Evolutionary conservation across 2,888 invertebrate genomes (phyloP), one percentile per base, ranked within the genome.

Genomic region (Entomobrya proxima): DNA sequence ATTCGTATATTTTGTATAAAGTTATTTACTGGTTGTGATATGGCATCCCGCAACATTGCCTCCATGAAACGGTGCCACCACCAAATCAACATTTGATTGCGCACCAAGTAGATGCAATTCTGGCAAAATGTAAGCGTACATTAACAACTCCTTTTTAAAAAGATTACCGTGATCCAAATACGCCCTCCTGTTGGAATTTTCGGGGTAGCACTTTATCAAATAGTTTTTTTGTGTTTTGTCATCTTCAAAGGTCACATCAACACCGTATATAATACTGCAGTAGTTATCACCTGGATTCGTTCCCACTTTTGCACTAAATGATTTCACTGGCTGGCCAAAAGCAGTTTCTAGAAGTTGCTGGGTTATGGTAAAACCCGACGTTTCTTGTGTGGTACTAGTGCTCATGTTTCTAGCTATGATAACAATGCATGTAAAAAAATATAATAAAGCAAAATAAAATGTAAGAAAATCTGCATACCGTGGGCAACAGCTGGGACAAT

Each of bases 221-320:
- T 84, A 84, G 13, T 76, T 52, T 4, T 55, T 40, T 30, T 64
- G 24, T 13, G 40, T 37, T 9, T 7, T 2, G 1, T 77, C 77
- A n/a, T 69, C 83, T 44, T 84, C 77, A n/a, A 84, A 84, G 32
- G 27, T n/a, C 7, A 84, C 83, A 15, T 76, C 69, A n/a, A 84
- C 32, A 32, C 77, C 83, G 40, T 84, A 77, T 0, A 84, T 77
- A 15, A 84, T 69, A n/a, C 83, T 84, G 44, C 76, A 44, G n/a
- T 84, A 84, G 21, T 84, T 84, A 27, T 84, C 83, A 3, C 83
- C 83, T 15, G 83, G 83, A 58, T 84, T 84, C 0, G 83, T 84
- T 1, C 83, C 83, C 15, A 69, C 21, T 0, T 67, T 35, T 0
- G 44, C 37, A 0, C 15, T 55, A 21, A 84, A 84, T 18, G 40